phyloP scores from a whole-genome alignment of 2,113 vertebrate species.

The Pangasianodon hypophthalmus region DNA sequence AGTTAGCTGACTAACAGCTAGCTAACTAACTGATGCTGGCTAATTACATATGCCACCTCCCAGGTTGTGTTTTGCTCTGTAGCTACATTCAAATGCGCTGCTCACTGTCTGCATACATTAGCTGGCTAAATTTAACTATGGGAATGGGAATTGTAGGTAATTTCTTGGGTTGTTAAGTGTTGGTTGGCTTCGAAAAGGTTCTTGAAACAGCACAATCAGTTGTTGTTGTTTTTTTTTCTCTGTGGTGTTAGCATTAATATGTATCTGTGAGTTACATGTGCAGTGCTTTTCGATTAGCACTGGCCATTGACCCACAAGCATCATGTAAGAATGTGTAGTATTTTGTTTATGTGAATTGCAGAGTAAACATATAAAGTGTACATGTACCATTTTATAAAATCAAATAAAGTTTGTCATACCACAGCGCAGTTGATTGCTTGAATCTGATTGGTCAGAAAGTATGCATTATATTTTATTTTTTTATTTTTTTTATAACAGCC shows the following conservation, averaged over 20 bases:
- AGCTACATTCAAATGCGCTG: not conserved
- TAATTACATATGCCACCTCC: not conserved
- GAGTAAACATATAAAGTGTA: not conserved
- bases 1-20: not conserved
- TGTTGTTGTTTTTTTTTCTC: not conserved
- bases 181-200: not conserved
- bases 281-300: too few relatives aligned
- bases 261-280: not conserved
- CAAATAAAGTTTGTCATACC: not conserved
- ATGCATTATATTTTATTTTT: too few relatives aligned
- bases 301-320: too few relatives aligned
- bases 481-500: too few relatives aligned
- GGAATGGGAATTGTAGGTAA: not conserved
- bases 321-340: not conserved
- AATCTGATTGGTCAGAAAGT: too few relatives aligned
- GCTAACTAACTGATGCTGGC: not conserved
- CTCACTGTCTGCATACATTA: not conserved
- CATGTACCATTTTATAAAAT: not conserved
- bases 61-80: not conserved
- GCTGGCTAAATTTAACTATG: not conserved
- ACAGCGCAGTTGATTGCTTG: not conserved
- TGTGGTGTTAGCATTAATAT: not conserved
- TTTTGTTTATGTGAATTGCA: too few relatives aligned
- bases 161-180: not conserved
- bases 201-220: not conserved